Evolutionary conservation across 2,797 vertebrate genomes (phyloP), one percentile per base, ranked within the genome.

Genomic region (Phaenicophaeus curvirostris): DNA sequence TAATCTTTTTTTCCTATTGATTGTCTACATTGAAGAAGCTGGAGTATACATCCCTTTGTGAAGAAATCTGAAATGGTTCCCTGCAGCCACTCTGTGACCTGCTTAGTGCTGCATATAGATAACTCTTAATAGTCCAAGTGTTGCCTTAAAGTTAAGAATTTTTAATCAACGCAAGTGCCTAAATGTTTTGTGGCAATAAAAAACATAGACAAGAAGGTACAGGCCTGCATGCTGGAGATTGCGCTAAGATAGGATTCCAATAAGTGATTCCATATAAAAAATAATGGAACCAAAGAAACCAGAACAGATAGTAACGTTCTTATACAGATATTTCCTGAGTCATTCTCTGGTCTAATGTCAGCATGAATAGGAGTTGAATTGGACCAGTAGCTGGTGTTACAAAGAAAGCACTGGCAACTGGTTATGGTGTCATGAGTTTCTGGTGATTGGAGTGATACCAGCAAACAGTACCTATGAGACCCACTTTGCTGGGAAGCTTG

Each of bases 381-480:
- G 42, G 46, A 61, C 27, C 27, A 33, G 17, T 8, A 39, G 27
- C 3, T 62, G 44, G 13, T 37, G 23, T 33, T 33, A 55, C 5
- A 39, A 87, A 84, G 82, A 44, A 46, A 27, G 11, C 2, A 1
- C n/a, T 86, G 68, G 17, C n/a, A 90, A 39, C 13, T 28, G 37
- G 30, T 37, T 42, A 31, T 0, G 0, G 0, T 39, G 61, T 31
- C 35, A 25, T 5, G 8, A 85, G 30, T 8, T 79, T 35, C 28
- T 37, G 24, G 23, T 53, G 33, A 37, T 3, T 9, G 30, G 53
- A 71, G 28, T 1, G 5, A 44, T 24, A 39, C 15, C 28, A 54
- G n/a, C 21, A 79, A 79, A 82, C 16, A 46, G 24, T 28, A 51
- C 4, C 21, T 55, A 73, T 72, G 46, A 54, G 46, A 87, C 23